These are phyloP conservation scores for Caerostris darwini DNA, from an alignment of 1,140 invertebrate species.

Conservation along the genomic window DNA sequence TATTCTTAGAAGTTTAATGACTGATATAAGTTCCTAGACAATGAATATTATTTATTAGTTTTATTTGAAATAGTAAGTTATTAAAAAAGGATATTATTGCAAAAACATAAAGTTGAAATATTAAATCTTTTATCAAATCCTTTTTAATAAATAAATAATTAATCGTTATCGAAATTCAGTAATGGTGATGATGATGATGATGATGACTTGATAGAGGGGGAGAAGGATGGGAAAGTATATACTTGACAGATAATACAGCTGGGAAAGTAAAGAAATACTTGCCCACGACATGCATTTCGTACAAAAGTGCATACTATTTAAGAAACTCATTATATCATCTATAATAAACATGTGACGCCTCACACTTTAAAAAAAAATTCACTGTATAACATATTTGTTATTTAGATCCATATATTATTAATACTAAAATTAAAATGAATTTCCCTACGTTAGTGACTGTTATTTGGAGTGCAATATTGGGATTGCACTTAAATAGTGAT, in stretches of 20 bases:
- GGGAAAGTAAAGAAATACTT: not conserved
- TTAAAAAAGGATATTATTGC: no score
- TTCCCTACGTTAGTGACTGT: conserved; percentile 38
- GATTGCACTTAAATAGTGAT: conserved; percentile 48
- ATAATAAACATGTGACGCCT: not conserved
- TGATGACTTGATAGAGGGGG: conserved; percentile 48
- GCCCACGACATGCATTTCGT: not conserved
- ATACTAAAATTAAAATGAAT: conserved; percentile 57
- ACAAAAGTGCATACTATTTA: not conserved
- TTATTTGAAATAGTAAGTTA: not conserved
- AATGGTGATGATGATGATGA: not conserved
- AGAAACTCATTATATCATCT: not conserved
- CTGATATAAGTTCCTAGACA: no score
- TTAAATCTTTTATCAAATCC: not conserved
- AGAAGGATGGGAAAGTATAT: not conserved
- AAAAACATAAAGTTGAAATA: no score
- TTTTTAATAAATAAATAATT: not conserved
- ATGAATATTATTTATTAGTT: not conserved
- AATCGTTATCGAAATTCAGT: not conserved
- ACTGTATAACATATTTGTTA: conserved; percentile 28
- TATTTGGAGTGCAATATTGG: conserved; percentile 58
- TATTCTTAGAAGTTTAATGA: no score
- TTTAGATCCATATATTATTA: conserved; percentile 36
- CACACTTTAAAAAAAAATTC: not conserved
- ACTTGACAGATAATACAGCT: conserved; percentile 30